Percentiles rank a stretch among this genome's conserved stretches.
phyloP scores from a whole-genome alignment of 1,140 invertebrate genomes.

The Brachionus angularis region DNA sequence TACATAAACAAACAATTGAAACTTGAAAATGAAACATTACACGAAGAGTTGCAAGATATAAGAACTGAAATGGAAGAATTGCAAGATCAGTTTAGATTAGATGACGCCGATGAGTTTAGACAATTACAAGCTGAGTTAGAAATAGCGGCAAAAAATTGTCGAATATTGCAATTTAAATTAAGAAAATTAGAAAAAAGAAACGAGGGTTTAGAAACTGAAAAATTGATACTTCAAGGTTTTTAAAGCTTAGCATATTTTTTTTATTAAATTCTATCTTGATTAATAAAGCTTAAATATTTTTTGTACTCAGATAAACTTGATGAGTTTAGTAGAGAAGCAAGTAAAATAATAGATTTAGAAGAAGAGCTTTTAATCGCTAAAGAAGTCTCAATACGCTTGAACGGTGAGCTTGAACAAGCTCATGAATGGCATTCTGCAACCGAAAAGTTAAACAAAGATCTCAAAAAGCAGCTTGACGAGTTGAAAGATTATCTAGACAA shows the following conservation, averaged over 20 bases:
- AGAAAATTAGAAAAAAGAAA: slow-evolving; percentile 86
- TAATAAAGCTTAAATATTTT: neutral
- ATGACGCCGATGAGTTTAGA: slow-evolving; percentile 94
- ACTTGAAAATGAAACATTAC: slow-evolving; percentile 26
- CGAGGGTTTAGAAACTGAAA: slow-evolving; percentile 82
- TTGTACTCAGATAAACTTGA: slow-evolving; percentile 15
- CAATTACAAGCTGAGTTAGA: slow-evolving; percentile 61
- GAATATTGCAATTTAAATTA: slow-evolving; percentile 94
- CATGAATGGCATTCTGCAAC: slow-evolving; percentile 22
- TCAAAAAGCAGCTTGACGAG: slow-evolving; percentile 33
- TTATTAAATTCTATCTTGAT: neutral
- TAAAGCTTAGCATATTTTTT: neutral
- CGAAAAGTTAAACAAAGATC: slow-evolving; percentile 26
- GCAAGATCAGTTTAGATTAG: slow-evolving; percentile 89
- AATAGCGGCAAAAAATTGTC: slow-evolving; percentile 81
- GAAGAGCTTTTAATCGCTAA: slow-evolving; percentile 44
- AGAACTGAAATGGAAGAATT: slow-evolving; percentile 91
- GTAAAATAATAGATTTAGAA: slow-evolving; percentile 40
- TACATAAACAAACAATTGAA: slow-evolving; percentile 23
- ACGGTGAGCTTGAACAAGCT: slow-evolving; percentile 39
- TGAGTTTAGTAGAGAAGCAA: slow-evolving; percentile 31
- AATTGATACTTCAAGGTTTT: slow-evolving; percentile 34
- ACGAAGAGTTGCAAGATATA: slow-evolving; percentile 42
- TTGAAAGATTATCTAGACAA: slow-evolving; percentile 41
- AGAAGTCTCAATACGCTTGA: slow-evolving; percentile 41